These are phyloP conservation scores for Opisthograptis luteolata DNA, from an alignment of 2,888 invertebrate genomes.

Conservation along the genomic window DNA sequence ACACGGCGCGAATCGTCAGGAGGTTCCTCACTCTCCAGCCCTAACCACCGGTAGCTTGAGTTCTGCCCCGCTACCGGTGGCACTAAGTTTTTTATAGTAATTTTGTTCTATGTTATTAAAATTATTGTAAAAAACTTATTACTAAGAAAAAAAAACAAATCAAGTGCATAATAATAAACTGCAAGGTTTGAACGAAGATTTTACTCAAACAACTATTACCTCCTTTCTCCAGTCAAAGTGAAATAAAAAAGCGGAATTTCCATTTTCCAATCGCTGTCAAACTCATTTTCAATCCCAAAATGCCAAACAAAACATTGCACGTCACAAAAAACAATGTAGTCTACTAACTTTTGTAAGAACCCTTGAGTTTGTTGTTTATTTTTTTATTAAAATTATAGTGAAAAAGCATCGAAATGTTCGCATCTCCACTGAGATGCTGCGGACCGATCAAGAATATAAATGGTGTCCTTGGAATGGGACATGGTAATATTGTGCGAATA, in stretches of 20 bases:
- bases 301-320: slow-evolving; percentile 37
- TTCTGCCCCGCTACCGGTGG: too few species aligned
- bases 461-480: slow-evolving; percentile 43
- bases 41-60: too few species aligned
- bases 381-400: slow-evolving; percentile 32
- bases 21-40: too few species aligned
- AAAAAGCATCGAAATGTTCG: slow-evolving; percentile 51
- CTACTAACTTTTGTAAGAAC: slow-evolving; percentile 46
- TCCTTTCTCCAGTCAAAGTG: background rate
- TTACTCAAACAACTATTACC: too few species aligned
- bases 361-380: slow-evolving; percentile 31
- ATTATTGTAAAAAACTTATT: too few species aligned
- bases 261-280: slow-evolving; percentile 55
- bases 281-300: slow-evolving; percentile 43
- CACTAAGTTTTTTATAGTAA: too few species aligned
- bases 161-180: too few species aligned
- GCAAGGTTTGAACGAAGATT: too few species aligned
- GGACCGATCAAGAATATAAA: slow-evolving; percentile 47
- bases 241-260: slow-evolving; percentile 36
- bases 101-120: too few species aligned
- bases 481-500: slow-evolving; percentile 39
- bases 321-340: slow-evolving; percentile 61
- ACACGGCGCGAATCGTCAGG: too few species aligned
- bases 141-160: too few species aligned
- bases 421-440: slow-evolving; percentile 49